Evolutionary conservation across 2,888 invertebrate species (phyloP), one percentile per base, ranked within the genome.

Genomic region (Eupithecia abbreviata): DNA sequence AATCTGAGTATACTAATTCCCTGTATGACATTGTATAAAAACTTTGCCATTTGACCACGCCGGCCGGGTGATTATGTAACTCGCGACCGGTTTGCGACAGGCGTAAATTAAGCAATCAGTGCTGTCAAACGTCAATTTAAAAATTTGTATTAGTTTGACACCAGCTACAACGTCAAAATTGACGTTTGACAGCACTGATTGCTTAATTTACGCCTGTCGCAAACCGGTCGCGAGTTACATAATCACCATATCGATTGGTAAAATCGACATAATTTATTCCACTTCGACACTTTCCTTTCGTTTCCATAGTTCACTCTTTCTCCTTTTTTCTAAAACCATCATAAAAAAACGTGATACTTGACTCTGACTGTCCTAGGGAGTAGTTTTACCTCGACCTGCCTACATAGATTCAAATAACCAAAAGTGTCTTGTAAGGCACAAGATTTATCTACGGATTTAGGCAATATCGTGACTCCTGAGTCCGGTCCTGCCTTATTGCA

Each of bases 401-500:
- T 62, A 30, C 30, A 30, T 30, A 30, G 18, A 62, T 62, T 62
- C 18, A 30, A 62, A 62, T 30, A 30, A 30, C 18, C 30, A 62
- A 58, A 62, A 62, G 18, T 62, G 62, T 30, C 30, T 30, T 30
- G 30, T 30, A 30, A 62, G 62, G 10, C 18, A 15, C 18, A 41
- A 66, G 66, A 66, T 66, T 41, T 66, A 18, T 18, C 6, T 42
- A 66, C 18, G 66, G 42, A 66, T 68, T 43, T 10, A 68, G 62
- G 62, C 45, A 68, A 43, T 68, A 43, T 43, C n/a, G 43, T n/a
- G 42, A 12, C n/a, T 90, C 91, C 89, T 81, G 81, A 85, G 88
- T 90, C 87, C 84, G 82, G 79, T 79, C 49, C 87, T 84, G 87
- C 84, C 90, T 92, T 92, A 93, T 93, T 93, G 90, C 89, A 79